Conservation (phyloP, 2,113 vertebrate genomes). For the Petaurus breviceps region DNA sequence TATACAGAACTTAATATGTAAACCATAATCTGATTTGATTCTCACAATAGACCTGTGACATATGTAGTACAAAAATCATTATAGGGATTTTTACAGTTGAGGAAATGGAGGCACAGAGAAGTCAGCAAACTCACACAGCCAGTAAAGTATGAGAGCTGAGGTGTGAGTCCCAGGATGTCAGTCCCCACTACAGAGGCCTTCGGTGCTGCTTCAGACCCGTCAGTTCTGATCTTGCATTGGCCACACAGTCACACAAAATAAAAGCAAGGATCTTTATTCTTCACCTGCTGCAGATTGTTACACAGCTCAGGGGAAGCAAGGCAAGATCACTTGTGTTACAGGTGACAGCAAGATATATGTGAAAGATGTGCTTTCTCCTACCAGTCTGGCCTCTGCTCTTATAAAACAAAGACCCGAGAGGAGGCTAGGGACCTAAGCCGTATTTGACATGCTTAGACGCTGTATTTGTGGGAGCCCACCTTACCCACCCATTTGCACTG, state of each 20-base stretch:
- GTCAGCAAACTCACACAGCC: neutral
- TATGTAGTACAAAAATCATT: neutral
- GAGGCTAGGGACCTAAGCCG: neutral
- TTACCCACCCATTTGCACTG: neutral
- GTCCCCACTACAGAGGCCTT: neutral
- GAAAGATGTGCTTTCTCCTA: neutral
- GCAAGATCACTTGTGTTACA: neutral
- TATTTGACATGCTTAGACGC: neutral
- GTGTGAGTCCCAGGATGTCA: neutral
- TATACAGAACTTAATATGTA: neutral
- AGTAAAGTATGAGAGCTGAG: neutral
- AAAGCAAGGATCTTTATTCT: neutral
- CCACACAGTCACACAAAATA: neutral
- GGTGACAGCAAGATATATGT: neutral
- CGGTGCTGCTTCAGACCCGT: neutral
- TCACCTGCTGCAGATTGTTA: neutral
- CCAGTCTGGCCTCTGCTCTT: neutral
- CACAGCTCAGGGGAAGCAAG: neutral
- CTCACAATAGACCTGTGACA: neutral
- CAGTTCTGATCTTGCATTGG: neutral
- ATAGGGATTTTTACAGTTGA: neutral
- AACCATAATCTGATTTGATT: neutral
- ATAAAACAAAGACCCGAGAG: neutral
- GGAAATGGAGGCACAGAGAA: neutral
- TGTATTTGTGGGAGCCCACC: neutral